phyloP scores from a whole-genome alignment of 2,797 vertebrate species.

The Halcyon smyrnensis region DNA sequence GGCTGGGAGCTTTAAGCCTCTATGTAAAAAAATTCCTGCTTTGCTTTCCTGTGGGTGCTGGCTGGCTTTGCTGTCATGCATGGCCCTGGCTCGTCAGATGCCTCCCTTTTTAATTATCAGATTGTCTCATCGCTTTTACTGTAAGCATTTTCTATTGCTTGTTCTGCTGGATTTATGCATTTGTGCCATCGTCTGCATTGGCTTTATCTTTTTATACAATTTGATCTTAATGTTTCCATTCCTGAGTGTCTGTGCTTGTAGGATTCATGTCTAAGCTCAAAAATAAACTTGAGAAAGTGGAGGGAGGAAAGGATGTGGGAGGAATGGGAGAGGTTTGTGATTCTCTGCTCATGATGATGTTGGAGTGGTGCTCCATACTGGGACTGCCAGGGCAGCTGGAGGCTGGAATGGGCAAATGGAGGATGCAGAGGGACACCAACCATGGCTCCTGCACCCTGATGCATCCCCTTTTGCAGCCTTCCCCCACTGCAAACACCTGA shows the following conservation, averaged over 20 bases:
- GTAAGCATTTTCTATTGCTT: slow-evolving; percentile 40
- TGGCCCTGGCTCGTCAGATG: background rate
- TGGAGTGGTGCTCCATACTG: background rate
- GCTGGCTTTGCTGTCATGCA: background rate
- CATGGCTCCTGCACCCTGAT: background rate
- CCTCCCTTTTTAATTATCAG: slow-evolving; percentile 58
- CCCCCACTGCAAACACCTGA: background rate
- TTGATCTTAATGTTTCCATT: slow-evolving; percentile 32
- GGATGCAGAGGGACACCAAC: background rate
- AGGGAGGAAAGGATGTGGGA: background rate
- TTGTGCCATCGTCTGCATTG: background rate
- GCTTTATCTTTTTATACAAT: slow-evolving; percentile 17
- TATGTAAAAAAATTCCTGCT: background rate
- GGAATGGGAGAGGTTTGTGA: background rate
- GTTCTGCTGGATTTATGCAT: slow-evolving; percentile 28
- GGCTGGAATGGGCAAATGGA: background rate
- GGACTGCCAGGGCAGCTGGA: background rate
- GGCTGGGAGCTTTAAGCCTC: background rate
- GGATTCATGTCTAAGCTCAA: background rate
- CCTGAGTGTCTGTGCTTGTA: background rate
- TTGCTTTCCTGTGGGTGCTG: background rate
- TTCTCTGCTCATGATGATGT: background rate
- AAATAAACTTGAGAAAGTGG: slow-evolving; percentile 17
- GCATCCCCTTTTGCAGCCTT: background rate
- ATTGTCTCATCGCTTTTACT: slow-evolving; percentile 23